Evolutionary conservation across 2,797 vertebrate species (phyloP).

Genomic region (Pristis pectinata): DNA sequence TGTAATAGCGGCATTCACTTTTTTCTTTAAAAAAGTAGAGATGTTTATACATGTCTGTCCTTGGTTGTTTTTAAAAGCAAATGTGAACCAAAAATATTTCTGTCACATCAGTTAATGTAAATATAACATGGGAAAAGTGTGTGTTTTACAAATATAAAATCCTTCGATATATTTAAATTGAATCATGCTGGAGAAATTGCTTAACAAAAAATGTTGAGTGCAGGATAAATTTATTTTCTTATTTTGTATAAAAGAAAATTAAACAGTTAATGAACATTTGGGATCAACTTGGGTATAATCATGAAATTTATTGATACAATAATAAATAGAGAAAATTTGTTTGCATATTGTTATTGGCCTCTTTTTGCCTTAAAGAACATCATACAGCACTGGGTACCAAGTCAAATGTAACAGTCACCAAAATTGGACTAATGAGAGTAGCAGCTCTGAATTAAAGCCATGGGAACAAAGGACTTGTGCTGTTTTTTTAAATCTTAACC

Average conservation of each 20-base stretch:
- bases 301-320: background rate
- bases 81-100: constrained; percentile 7
- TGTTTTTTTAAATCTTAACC: background rate
- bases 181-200: background rate
- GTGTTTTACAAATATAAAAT: background rate
- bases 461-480: background rate
- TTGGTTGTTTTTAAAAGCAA: background rate
- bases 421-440: background rate
- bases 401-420: background rate
- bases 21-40: background rate
- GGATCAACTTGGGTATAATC: background rate
- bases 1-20: background rate
- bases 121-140: background rate
- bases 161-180: background rate
- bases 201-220: background rate
- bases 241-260: constrained; percentile 15
- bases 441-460: background rate
- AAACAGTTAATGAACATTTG: background rate
- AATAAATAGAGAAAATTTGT: background rate
- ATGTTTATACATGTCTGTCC: background rate
- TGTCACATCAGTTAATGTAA: background rate
- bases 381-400: background rate
- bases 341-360: background rate
- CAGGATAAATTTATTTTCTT: background rate
- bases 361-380: background rate